Evolutionary conservation across 1,140 invertebrate species (phyloP), one percentile per base, ranked within the genome.

Genomic region (Euglossa dilemma): DNA sequence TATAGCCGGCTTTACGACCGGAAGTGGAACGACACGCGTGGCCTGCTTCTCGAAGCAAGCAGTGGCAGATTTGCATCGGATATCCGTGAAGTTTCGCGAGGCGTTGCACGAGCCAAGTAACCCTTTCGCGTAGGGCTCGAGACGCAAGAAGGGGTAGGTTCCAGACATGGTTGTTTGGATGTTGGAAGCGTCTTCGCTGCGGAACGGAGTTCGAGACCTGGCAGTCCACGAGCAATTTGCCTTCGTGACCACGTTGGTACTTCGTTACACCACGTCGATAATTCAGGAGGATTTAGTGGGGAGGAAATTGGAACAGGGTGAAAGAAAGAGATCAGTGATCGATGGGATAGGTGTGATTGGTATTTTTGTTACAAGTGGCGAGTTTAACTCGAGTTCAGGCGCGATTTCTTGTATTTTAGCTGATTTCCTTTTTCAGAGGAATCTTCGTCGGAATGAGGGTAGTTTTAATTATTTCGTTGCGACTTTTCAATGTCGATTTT

Each of bases 41-140:
- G 16, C 52, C 28, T 14, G 16, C 18, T 54, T 11, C 52, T 11
- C 28, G 6, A 11, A 23, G 45, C 36, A 45, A 43, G 20, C 69
- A 6, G 43, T 52, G 25, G 36, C 50, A 63, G 25, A 54, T 81
- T 80, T 81, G 36, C 72, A 85, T 73, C 61, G 79, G 50, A 67
- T 74, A 85, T 82, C 61, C 78, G 18, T 52, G 57, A 83, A 85
- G 64, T 87, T 83, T 25, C 54, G 47, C 66, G 43, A 54, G 66
- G 67, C 43, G 28, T 36, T 63, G 43, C 54, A 25, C 56, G 56
- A 36, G 18, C 57, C 52, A 23, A 71, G 14, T 54, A 63, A 69
- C 36, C 54, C 54, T 67, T 63, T 75, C 83, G 59, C 57, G 66
- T 57, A 45, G 28, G 59, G 70, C 45, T 63, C 11, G 50, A 45